These are phyloP conservation scores for Plusia festucae DNA, from an alignment of 2,888 invertebrate genomes.

Conservation along the genomic window DNA sequence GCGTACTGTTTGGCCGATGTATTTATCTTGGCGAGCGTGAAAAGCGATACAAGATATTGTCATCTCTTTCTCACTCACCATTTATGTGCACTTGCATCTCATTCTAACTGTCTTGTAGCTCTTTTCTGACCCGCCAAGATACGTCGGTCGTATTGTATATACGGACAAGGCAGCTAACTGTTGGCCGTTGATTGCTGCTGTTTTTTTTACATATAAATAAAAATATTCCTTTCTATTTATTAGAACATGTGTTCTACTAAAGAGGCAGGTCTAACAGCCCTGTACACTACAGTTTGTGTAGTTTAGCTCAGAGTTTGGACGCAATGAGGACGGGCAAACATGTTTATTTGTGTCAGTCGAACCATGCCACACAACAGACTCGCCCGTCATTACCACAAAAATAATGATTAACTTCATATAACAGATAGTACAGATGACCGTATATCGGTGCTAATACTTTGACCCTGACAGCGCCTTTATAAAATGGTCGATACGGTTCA, in stretches of 20 bases:
- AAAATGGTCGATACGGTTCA: neutral
- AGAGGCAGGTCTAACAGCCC: constrained; percentile 26
- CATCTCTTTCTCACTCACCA: no score
- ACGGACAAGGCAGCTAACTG: no score
- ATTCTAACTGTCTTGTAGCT: no score
- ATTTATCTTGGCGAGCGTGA: no score
- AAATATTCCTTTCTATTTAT: no score
- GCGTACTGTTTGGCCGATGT: no score
- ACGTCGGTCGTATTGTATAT: no score
- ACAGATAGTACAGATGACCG: constrained; percentile 25
- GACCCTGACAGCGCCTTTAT: neutral
- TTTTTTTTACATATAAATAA: no score
- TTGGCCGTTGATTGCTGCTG: no score
- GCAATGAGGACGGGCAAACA: constrained; percentile 63
- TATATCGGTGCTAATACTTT: neutral
- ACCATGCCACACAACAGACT: constrained; percentile 57
- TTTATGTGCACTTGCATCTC: no score
- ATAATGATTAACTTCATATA: constrained; percentile 45
- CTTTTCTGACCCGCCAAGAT: no score
- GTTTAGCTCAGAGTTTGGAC: constrained; percentile 43
- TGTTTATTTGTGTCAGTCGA: constrained; percentile 70
- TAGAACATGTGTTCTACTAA: constrained; percentile 8
- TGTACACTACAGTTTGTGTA: constrained; percentile 14
- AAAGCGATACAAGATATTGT: no score
- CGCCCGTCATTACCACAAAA: constrained; percentile 50